Evolutionary conservation across 1,140 invertebrate genomes (phyloP), one percentile per base, ranked within the genome.

Genomic region (Ylistrum balloti): DNA sequence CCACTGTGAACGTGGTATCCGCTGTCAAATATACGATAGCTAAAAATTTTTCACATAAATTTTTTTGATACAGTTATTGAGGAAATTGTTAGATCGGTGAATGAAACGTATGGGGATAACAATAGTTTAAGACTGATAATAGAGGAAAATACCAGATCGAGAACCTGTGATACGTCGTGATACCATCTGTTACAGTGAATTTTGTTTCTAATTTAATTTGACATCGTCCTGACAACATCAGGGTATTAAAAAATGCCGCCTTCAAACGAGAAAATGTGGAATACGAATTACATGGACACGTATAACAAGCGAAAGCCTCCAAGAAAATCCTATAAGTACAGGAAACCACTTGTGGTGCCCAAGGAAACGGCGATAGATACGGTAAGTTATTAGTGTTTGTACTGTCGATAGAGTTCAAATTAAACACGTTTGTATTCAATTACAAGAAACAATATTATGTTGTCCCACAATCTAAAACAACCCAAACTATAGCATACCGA

Each of bases 261-360:
- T 32, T 74, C 35, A 32, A 86, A 86, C 32, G 90, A 91, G 33
- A 91, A 91, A 87, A 91, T 91, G 90, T 91, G 90, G 90, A 88
- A 74, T 86, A 91, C 90, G 15, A 88, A 91, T 33, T 91, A 91
- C 45, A 91, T 91, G 90, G 90, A 91, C 17, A 88, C 34, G 85
- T 91, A 87, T 41, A 91, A 91, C 38, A 91, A 91, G 34, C 41
- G 86, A 33, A 88, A 88, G 45, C 22, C 45, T 32, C 11, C 86
- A 35, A n/a, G 85, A 9, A 91, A 89, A 48, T 87, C 86, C 33
- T 74, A 74, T n/a, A 74, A 74, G 17, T 74, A 74, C 56, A 74
- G 56, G n/a, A 74, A 74, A 74, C 56, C 56, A 74, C 56, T 74
- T 74, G 56, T 74, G 56, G 56, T 74, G 56, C 56, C 56, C 0